Evolutionary conservation across 2,797 vertebrate genomes (phyloP).

Genomic region (Scolopax bukidnonensis): DNA sequence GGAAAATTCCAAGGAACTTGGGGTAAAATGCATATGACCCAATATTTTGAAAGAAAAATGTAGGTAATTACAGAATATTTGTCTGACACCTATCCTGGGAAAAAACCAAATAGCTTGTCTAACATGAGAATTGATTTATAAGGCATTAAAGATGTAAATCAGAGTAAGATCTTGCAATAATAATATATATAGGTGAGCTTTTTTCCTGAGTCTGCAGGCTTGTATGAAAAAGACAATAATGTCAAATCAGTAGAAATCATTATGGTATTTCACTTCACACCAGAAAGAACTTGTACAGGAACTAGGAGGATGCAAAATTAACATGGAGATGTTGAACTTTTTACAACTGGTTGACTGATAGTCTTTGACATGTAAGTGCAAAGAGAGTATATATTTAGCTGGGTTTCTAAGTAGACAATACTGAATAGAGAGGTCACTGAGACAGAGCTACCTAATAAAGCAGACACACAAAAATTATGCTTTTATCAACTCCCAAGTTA

Average conservation of each 20-base stretch:
- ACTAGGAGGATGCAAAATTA: background rate
- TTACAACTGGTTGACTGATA: conserved; percentile 27
- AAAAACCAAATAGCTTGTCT: background rate
- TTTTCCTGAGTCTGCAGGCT: background rate
- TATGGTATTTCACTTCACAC: conserved; percentile 5
- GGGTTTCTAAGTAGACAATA: conserved; percentile 12
- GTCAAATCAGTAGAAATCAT: conserved; percentile 21
- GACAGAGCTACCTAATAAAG: background rate
- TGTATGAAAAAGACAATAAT: background rate
- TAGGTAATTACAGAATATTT: background rate
- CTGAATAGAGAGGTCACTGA: background rate
- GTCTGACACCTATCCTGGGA: background rate
- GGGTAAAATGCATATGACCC: background rate
- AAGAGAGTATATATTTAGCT: conserved; percentile 28
- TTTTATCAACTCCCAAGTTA: conserved; percentile 1
- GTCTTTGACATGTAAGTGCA: conserved; percentile 26
- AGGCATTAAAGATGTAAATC: background rate
- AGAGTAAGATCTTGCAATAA: background rate
- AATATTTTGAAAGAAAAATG: background rate
- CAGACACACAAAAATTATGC: background rate
- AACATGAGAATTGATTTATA: background rate
- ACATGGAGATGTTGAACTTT: conserved; percentile 53
- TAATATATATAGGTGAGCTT: background rate
- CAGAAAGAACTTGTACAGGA: conserved; percentile 2
- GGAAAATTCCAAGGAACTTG: background rate